These are phyloP conservation scores for Cricetomys ansorgei DNA, from an alignment of 2,113 vertebrate species.

Conservation along the genomic window DNA sequence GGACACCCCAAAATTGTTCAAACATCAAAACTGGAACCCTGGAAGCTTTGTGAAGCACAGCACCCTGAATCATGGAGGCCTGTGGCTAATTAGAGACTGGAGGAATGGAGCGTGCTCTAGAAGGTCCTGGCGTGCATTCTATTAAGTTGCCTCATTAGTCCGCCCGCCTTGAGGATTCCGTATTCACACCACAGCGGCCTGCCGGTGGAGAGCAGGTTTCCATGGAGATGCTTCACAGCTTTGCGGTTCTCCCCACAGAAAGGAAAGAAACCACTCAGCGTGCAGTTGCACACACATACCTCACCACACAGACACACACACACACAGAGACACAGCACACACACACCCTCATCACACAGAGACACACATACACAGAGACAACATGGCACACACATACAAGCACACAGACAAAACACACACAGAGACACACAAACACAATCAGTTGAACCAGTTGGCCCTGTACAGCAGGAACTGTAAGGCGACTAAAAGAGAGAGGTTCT, in stretches of 20 bases:
- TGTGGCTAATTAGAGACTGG: conserved; percentile 67
- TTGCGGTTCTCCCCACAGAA: conserved; percentile 91
- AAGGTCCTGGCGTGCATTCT: conserved; percentile 48
- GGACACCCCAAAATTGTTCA: conserved; percentile 73
- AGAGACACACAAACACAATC: neutral
- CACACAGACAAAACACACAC: neutral
- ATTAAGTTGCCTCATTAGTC: conserved; percentile 72
- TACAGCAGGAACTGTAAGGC: conserved; percentile 70
- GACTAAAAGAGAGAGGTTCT: conserved; percentile 72
- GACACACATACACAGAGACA: too few relatives aligned
- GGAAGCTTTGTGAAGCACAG: neutral
- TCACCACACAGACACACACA: too few relatives aligned
- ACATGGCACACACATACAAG: too few relatives aligned
- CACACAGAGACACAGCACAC: neutral
- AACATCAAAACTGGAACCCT: conserved; percentile 67
- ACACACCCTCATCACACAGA: too few relatives aligned
- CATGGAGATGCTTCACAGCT: conserved; percentile 92
- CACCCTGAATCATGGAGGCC: conserved; percentile 44
- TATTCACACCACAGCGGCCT: conserved; percentile 85
- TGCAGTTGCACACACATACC: neutral
- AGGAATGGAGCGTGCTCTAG: conserved; percentile 67
- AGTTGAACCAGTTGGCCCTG: conserved; percentile 78
- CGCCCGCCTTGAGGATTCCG: conserved; percentile 83
- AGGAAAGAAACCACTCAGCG: conserved; percentile 73
- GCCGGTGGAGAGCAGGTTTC: conserved; percentile 89